Percentiles rank a stretch among this genome's conserved stretches.
These are phyloP conservation scores for Epiblema foenella DNA, from an alignment of 2,888 invertebrate genomes.

Conservation along the genomic window DNA sequence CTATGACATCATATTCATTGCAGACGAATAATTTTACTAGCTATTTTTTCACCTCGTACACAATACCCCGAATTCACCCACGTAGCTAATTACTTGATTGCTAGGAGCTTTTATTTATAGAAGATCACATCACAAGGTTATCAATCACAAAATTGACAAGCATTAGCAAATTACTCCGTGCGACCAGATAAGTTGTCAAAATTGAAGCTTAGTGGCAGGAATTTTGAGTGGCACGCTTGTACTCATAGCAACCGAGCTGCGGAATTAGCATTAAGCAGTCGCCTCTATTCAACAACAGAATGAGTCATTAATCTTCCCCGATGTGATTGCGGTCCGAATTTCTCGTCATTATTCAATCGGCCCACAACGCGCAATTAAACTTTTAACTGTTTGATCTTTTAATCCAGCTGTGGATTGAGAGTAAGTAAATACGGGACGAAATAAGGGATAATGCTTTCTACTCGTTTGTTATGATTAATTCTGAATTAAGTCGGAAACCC, in stretches of 20 bases:
- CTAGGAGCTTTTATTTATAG: slow-evolving; percentile 26
- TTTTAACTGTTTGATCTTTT: slow-evolving; percentile 42
- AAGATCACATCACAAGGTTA: slow-evolving; percentile 31
- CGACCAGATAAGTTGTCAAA: slow-evolving; percentile 53
- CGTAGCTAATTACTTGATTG: no score
- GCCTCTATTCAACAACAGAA: slow-evolving; percentile 63
- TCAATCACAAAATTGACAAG: slow-evolving; percentile 42
- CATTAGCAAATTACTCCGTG: slow-evolving; percentile 42
- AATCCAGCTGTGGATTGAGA: slow-evolving; percentile 35
- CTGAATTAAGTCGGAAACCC: not conserved
- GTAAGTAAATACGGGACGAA: slow-evolving; percentile 32
- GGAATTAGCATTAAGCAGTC: slow-evolving; percentile 66
- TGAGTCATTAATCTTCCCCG: slow-evolving; percentile 70
- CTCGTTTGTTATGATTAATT: slow-evolving; percentile 9
- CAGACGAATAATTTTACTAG: no score
- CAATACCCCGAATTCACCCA: no score
- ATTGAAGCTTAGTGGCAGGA: slow-evolving; percentile 43
- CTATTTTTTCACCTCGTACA: no score
- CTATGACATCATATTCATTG: no score
- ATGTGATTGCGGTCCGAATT: slow-evolving; percentile 66
- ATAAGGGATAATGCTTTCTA: slow-evolving; percentile 12
- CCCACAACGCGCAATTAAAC: slow-evolving; percentile 51
- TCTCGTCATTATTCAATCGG: slow-evolving; percentile 69
- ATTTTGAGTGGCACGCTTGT: not conserved
- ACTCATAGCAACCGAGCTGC: slow-evolving; percentile 54